phyloP scores from a whole-genome alignment of 2,113 vertebrate species.

The Tursiops truncatus region DNA sequence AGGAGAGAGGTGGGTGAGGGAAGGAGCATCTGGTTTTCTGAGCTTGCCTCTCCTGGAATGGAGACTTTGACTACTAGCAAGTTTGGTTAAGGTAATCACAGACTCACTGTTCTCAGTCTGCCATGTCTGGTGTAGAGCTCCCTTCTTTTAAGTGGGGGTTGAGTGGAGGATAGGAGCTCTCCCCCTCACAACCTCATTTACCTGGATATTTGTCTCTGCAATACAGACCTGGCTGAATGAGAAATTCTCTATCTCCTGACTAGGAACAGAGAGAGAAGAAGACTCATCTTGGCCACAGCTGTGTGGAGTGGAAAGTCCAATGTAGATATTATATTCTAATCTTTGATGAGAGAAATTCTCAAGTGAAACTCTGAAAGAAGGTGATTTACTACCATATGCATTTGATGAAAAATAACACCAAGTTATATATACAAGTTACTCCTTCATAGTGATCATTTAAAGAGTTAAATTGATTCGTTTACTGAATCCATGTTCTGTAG shows the following conservation, averaged over 20 bases:
- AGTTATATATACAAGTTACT: neutral
- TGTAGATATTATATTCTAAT: neutral
- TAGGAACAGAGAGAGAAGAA: no score
- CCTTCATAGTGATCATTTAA: neutral
- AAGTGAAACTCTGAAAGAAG: neutral
- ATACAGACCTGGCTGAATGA: neutral
- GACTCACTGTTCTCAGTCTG: no score
- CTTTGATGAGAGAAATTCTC: neutral
- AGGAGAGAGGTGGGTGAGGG: rapidly evolving
- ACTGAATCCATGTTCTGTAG: neutral
- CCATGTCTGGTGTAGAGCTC: rapidly evolving
- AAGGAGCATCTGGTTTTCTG: neutral
- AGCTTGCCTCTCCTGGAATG: neutral
- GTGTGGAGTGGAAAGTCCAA: neutral
- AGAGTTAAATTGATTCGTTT: neutral
- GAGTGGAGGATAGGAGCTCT: no score
- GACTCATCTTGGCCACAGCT: neutral
- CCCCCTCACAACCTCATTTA: neutral
- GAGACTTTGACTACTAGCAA: neutral
- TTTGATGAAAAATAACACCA: neutral
- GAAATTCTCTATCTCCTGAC: neutral
- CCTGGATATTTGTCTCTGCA: neutral
- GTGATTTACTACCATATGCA: neutral
- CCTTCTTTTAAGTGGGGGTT: neutral
- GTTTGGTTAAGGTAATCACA: neutral